Evolutionary conservation across 2,888 invertebrate genomes (phyloP).

Genomic region (Hemithea aestivaria): DNA sequence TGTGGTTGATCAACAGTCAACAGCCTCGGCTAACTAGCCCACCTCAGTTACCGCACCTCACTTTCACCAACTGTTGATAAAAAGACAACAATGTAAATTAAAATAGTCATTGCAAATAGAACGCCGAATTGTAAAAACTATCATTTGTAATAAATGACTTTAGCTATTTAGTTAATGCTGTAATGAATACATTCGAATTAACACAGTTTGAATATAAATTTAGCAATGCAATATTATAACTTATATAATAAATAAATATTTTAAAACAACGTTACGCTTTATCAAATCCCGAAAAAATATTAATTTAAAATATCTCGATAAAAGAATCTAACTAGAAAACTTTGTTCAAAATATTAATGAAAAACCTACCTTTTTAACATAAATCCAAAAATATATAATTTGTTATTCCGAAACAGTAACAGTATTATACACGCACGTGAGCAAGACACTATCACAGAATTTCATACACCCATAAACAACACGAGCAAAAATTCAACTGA

Average conservation of each 20-base stretch:
- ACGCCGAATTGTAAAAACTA: neutral
- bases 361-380: constrained; percentile 8
- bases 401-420: constrained; percentile 9
- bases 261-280: too few species aligned
- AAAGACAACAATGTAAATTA: constrained; percentile 29
- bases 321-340: too few species aligned
- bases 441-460: constrained; percentile 33
- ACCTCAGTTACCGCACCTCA: constrained; percentile 48
- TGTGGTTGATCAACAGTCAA: constrained; percentile 31
- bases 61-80: constrained; percentile 69
- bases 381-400: constrained; percentile 13
- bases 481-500: constrained; percentile 55
- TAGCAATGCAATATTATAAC: too few species aligned
- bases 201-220: too few species aligned
- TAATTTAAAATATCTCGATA: too few species aligned
- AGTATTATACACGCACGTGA: constrained; percentile 50
- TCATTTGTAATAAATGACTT: too few species aligned
- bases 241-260: too few species aligned
- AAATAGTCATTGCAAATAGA: constrained; percentile 33
- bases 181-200: too few species aligned
- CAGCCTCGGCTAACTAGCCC: constrained; percentile 26
- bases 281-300: too few species aligned
- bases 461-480: constrained; percentile 42
- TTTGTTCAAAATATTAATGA: too few species aligned
- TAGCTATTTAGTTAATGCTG: constrained; percentile 15